Evolutionary conservation across 2,888 invertebrate genomes (phyloP).

Genomic region (Lysandra coridon): DNA sequence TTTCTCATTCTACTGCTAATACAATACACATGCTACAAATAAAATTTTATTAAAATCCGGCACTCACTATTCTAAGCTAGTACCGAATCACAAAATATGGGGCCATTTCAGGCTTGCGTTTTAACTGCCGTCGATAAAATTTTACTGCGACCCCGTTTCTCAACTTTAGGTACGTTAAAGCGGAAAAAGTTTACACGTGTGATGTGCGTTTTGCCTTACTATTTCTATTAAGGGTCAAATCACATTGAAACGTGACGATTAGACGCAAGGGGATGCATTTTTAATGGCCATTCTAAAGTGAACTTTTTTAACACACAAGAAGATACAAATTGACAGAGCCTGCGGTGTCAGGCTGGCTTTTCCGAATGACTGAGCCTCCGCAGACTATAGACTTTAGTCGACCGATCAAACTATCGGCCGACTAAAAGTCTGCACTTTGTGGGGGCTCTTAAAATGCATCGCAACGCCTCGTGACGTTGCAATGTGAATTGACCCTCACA

Average conservation of each 20-base stretch:
- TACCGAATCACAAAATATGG: conserved; percentile 21
- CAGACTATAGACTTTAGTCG: too few species aligned
- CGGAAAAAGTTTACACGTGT: conserved; percentile 54
- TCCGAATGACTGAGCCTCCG: too few species aligned
- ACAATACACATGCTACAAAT: neutral
- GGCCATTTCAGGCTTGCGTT: conserved; percentile 45
- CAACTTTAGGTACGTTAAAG: conserved; percentile 34
- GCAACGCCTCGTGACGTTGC: too few species aligned
- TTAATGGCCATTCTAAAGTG: too few species aligned
- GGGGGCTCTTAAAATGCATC: too few species aligned
- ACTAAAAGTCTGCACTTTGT: too few species aligned
- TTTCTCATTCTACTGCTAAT: neutral
- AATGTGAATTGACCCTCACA: conserved; percentile 38
- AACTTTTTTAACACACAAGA: too few species aligned
- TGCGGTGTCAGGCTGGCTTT: too few species aligned
- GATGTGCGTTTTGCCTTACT: conserved; percentile 54
- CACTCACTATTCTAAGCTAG: neutral
- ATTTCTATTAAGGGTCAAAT: conserved; percentile 49
- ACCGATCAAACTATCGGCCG: too few species aligned
- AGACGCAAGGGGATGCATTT: too few species aligned
- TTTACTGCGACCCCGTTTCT: conserved; percentile 43
- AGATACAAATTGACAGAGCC: too few species aligned
- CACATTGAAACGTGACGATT: too few species aligned
- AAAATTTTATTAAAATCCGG: neutral
- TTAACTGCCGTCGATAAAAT: conserved; percentile 44